Evolutionary conservation across 2,113 vertebrate species (phyloP).

Genomic region (Speoplatyrhinus poulsoni): DNA sequence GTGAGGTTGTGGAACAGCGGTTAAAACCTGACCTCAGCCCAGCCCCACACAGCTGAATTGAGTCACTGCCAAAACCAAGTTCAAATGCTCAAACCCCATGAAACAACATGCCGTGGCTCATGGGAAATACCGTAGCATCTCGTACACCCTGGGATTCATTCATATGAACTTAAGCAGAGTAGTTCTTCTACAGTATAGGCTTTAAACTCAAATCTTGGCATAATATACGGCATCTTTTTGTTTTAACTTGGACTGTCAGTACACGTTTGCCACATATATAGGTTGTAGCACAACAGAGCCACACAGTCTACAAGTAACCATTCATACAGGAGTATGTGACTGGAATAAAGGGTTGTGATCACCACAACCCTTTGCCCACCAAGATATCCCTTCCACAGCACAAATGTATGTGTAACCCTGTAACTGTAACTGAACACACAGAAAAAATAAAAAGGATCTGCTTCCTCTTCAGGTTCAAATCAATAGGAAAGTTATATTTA

Average conservation of each 20-base stretch:
- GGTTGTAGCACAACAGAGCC: too few species aligned
- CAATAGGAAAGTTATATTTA: too few species aligned
- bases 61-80: conserved; percentile 37
- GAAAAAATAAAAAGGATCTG: not conserved
- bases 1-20: conserved; percentile 37
- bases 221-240: conserved; percentile 27
- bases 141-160: conserved; percentile 19
- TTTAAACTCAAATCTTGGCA: conserved; percentile 16
- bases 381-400: conserved; percentile 10
- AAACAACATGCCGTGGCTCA: not conserved
- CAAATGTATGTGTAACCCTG: not conserved
- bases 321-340: conserved; percentile 5
- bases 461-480: not conserved
- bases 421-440: not conserved
- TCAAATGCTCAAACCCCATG: conserved; percentile 35
- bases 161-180: conserved; percentile 36
- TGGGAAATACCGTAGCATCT: conserved; percentile 11
- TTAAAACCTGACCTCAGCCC: conserved; percentile 41
- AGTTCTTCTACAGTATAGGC: conserved; percentile 36
- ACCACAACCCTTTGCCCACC: conserved; percentile 16
- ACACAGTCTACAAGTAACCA: not conserved
- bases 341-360: conserved; percentile 10
- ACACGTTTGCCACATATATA: too few species aligned
- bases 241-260: not conserved
- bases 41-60: conserved; percentile 51